These are phyloP conservation scores for Gallinago paraguaiae DNA, from an alignment of 2,113 vertebrate species.

Conservation along the genomic window DNA sequence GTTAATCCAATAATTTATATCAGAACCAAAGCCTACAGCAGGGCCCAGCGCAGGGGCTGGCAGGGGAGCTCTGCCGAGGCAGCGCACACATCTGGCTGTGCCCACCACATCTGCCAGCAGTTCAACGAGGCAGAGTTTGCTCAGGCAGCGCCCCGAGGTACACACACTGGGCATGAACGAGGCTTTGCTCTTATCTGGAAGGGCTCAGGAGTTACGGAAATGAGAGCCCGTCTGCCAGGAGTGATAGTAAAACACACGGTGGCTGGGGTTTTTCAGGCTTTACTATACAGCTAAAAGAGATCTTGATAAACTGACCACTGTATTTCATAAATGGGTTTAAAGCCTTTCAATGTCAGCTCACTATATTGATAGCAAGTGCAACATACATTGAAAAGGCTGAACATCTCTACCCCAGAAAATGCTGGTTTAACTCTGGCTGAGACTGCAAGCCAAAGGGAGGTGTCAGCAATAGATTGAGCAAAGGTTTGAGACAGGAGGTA, in stretches of 20 bases:
- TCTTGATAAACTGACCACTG: background rate
- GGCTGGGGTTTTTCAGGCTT: background rate
- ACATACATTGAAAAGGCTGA: background rate
- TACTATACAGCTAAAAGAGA: background rate
- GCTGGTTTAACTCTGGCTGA: background rate
- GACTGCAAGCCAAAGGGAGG: background rate
- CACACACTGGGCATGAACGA: fast-evolving
- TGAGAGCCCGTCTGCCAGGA: background rate
- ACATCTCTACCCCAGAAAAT: background rate
- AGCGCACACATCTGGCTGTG: background rate
- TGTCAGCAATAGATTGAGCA: background rate
- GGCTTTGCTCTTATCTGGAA: background rate
- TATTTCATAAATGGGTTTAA: background rate
- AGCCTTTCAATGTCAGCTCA: background rate
- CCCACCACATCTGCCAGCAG: background rate
- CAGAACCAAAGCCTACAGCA: background rate
- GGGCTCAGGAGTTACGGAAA: background rate
- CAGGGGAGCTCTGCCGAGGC: background rate
- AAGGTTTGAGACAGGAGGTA: background rate
- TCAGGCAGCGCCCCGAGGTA: background rate
- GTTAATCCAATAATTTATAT: fast-evolving
- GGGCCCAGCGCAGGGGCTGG: background rate
- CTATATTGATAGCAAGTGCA: background rate
- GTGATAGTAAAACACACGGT: background rate
- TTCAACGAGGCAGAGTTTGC: background rate